Conservation (phyloP, 2,888 invertebrate species). For the Ditylenchus weischeri region DNA sequence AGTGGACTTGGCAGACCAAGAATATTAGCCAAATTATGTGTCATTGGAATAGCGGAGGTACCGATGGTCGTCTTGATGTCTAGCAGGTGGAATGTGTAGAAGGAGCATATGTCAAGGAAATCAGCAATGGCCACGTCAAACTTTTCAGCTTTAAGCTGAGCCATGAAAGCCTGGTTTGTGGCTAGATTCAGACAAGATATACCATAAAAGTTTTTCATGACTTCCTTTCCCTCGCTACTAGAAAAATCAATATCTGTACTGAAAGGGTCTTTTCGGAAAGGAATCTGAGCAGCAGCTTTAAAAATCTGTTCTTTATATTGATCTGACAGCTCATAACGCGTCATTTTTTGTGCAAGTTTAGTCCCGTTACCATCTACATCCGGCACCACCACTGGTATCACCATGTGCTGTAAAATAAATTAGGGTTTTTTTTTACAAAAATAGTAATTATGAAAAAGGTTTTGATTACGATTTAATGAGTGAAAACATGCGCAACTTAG, state of each 20-base stretch:
- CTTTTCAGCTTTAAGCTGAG: neutral
- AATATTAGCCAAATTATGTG: neutral
- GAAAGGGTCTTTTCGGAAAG: neutral
- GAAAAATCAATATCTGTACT: neutral
- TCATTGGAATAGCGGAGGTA: conserved; percentile 1
- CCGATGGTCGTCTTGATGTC: conserved; percentile 1
- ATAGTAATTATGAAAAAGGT: too few species aligned
- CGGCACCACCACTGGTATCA: neutral
- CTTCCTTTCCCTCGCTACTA: neutral
- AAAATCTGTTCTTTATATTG: neutral
- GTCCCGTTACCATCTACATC: neutral
- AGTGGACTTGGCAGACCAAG: neutral
- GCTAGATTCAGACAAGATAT: neutral
- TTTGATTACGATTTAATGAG: too few species aligned
- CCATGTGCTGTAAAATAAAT: conserved; percentile 2
- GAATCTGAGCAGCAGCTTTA: neutral
- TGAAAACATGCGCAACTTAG: too few species aligned
- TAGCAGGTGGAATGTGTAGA: neutral
- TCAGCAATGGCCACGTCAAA: conserved; percentile 9
- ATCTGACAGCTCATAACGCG: neutral
- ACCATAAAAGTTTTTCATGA: neutral
- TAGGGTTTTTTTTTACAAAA: neutral
- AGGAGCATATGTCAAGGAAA: neutral
- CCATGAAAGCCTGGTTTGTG: neutral
- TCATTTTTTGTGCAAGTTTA: neutral